Percentiles rank a stretch among this genome's conserved stretches.
phyloP scores from a whole-genome alignment of 2,113 vertebrate species.

The Balaeniceps rex region DNA sequence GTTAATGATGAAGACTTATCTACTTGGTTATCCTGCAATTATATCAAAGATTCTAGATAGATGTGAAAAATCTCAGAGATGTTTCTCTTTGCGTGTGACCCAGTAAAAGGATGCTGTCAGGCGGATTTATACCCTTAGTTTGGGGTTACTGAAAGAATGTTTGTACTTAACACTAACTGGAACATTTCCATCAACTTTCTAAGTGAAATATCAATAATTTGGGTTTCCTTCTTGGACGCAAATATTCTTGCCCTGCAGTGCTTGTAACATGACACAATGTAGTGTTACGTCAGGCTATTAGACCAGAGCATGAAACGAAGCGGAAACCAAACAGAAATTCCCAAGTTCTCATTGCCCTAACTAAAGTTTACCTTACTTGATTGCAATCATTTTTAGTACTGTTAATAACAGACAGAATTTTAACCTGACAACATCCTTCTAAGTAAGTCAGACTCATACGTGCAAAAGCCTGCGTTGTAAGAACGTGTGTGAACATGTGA shows the following conservation, averaged over 20 bases:
- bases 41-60: background rate
- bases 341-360: background rate
- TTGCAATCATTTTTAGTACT: background rate
- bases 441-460: background rate
- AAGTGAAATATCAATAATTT: background rate
- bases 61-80: background rate
- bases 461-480: background rate
- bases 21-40: background rate
- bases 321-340: background rate
- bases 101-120: constrained; percentile 59
- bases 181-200: background rate
- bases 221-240: background rate
- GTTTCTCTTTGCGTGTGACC: background rate
- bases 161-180: background rate
- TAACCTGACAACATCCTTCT: constrained; percentile 44
- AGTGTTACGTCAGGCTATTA: background rate
- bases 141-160: background rate
- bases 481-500: background rate
- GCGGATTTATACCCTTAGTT: background rate
- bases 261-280: background rate
- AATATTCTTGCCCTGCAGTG: background rate
- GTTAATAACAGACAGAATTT: background rate
- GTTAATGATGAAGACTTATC: background rate
- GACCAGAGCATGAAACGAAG: background rate
- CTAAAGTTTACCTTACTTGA: background rate